phyloP scores from a whole-genome alignment of 1,140 invertebrate species.

The Saccostrea echinata region DNA sequence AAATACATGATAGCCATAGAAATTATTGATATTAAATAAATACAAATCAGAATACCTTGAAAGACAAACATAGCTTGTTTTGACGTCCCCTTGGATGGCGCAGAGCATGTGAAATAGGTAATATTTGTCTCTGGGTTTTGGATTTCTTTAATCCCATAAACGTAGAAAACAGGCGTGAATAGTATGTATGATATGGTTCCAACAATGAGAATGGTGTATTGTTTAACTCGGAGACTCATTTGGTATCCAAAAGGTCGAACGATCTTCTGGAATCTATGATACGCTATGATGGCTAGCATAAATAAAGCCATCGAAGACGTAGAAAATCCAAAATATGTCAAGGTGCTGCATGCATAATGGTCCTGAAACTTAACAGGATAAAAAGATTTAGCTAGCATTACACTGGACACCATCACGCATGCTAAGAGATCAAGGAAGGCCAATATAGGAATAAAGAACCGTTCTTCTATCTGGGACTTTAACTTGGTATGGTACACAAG shows the following conservation, averaged over 20 bases:
- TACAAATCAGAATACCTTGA: constrained; percentile 21
- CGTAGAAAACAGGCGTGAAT: constrained; percentile 43
- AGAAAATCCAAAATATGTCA: constrained; percentile 48
- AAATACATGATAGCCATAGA: constrained; percentile 38
- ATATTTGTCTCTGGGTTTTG: constrained; percentile 17
- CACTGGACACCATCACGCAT: constrained; percentile 35
- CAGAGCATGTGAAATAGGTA: constrained; percentile 48
- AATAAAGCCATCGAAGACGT: constrained; percentile 50
- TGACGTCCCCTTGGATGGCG: neutral
- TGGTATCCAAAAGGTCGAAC: constrained; percentile 53
- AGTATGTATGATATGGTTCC: constrained; percentile 28
- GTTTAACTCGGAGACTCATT: constrained; percentile 43
- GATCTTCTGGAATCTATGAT: constrained; percentile 55
- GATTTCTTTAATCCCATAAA: constrained; percentile 40
- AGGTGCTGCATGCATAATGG: constrained; percentile 40
- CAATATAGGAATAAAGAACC: constrained; percentile 55
- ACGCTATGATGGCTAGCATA: constrained; percentile 47
- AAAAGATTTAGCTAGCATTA: constrained; percentile 43
- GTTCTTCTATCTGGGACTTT: constrained; percentile 18
- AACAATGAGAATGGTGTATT: constrained; percentile 13
- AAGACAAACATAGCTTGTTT: constrained; percentile 29
- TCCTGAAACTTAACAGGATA: constrained; percentile 44
- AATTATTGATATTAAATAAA: constrained; percentile 26
- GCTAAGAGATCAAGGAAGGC: constrained; percentile 53
- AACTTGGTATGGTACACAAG: constrained; percentile 40